Conservation (phyloP, 2,888 invertebrate species). For the Hypercompe scribonia region DNA sequence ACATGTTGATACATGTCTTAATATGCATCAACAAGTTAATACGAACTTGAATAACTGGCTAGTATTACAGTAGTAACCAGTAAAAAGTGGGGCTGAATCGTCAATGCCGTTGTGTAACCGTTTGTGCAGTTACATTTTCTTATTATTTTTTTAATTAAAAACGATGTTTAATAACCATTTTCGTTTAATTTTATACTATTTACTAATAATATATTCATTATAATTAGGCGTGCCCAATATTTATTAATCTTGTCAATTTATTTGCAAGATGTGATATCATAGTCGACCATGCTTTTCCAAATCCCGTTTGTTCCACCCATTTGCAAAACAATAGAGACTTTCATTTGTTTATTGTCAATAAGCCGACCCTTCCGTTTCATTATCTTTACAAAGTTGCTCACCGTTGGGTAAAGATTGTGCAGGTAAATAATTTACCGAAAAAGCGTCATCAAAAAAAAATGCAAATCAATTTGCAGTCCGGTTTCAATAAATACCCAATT, state of each 20-base stretch:
- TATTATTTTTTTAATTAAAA: too few species aligned
- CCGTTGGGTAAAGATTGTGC: neutral
- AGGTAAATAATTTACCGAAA: slow-evolving; percentile 18
- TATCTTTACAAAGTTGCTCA: neutral
- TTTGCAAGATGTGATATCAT: neutral
- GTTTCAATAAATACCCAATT: neutral
- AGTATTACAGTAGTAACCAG: neutral
- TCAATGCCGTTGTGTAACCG: neutral
- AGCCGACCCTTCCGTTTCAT: neutral
- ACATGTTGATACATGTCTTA: neutral
- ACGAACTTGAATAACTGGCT: neutral
- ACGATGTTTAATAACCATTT: too few species aligned
- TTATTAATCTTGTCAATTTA: neutral
- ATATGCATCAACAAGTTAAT: slow-evolving; percentile 2
- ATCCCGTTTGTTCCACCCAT: neutral
- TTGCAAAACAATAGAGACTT: slow-evolving; percentile 6
- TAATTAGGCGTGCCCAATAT: neutral
- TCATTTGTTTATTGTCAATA: slow-evolving; percentile 15
- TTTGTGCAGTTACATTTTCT: neutral
- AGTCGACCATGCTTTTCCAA: neutral
- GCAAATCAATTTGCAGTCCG: neutral
- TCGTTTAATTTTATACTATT: too few species aligned
- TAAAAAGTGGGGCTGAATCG: neutral
- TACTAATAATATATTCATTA: too few species aligned
- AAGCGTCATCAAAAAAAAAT: neutral